Conservation (phyloP, 2,113 vertebrate species). For the Erythrocercus mccallii region DNA sequence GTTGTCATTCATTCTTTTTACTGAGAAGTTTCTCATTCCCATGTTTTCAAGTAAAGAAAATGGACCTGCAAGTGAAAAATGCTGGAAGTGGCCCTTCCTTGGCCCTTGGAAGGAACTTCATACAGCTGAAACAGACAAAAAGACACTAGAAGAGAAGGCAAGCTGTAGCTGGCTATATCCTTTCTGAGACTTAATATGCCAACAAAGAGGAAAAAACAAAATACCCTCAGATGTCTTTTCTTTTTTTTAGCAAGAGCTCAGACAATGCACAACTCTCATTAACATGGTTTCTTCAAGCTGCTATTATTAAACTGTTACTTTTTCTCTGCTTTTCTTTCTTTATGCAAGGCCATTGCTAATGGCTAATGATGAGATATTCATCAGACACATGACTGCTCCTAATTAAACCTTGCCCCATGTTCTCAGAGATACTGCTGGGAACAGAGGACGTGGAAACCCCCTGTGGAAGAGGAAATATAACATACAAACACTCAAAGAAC, state of each 20-base stretch:
- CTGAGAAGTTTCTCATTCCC: not conserved
- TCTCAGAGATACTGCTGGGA: conserved; percentile 38
- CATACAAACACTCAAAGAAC: not conserved
- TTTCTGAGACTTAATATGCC: not conserved
- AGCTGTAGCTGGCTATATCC: not conserved
- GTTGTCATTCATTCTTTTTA: not conserved
- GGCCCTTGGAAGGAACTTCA: not conserved
- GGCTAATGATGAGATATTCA: conserved; percentile 44
- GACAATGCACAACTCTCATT: not conserved
- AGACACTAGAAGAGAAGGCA: not conserved
- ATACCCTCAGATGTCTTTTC: not conserved
- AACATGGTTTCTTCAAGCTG: not conserved
- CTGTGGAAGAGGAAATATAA: conserved; percentile 25
- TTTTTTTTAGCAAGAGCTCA: not conserved
- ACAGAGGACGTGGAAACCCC: conserved; percentile 12
- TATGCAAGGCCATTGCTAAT: conserved; percentile 7
- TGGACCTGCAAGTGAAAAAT: not conserved
- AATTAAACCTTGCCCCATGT: conserved; percentile 52
- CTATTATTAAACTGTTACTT: not conserved
- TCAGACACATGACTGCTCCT: conserved; percentile 53
- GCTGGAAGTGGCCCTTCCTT: not conserved
- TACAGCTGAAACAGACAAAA: not conserved
- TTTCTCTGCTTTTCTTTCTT: not conserved
- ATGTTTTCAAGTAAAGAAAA: not conserved
- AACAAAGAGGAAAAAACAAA: not conserved